phyloP scores from a whole-genome alignment of 2,113 vertebrate genomes.

The Catharus fuscescens region DNA sequence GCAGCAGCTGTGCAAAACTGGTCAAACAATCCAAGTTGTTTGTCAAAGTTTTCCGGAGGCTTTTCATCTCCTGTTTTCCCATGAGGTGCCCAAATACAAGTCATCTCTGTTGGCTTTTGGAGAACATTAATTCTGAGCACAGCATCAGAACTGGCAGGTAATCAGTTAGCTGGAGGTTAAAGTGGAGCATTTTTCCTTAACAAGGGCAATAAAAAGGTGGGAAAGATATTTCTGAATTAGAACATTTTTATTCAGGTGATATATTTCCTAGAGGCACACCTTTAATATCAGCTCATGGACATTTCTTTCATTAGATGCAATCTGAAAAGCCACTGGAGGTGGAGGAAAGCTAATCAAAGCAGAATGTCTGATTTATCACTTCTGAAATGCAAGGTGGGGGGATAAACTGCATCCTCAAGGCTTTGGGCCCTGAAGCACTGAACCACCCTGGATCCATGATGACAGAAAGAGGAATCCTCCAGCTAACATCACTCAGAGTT shows the following conservation, averaged over 20 bases:
- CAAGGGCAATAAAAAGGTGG: neutral
- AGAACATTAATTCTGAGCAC: constrained; percentile 41
- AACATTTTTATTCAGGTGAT: neutral
- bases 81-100: constrained; percentile 33
- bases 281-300: neutral
- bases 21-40: constrained; percentile 35
- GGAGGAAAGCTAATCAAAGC: neutral
- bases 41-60: constrained; percentile 34
- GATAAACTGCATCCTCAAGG: neutral
- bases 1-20: constrained; percentile 51
- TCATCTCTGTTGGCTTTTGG: constrained; percentile 3
- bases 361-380: neutral
- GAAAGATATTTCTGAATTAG: constrained; percentile 1
- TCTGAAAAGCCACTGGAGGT: neutral
- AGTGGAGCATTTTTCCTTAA: neutral
- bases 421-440: neutral
- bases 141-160: constrained; percentile 2
- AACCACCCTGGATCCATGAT: neutral
- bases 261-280: neutral
- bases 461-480: neutral
- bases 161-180: constrained; percentile 16
- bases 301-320: neutral
- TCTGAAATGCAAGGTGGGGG: rapidly evolving
- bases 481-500: neutral
- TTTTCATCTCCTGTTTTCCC: constrained; percentile 44